Percentiles rank a stretch among this genome's conserved stretches.
Conservation (phyloP, 1,140 invertebrate genomes). For the Cephus cinctus region DNA sequence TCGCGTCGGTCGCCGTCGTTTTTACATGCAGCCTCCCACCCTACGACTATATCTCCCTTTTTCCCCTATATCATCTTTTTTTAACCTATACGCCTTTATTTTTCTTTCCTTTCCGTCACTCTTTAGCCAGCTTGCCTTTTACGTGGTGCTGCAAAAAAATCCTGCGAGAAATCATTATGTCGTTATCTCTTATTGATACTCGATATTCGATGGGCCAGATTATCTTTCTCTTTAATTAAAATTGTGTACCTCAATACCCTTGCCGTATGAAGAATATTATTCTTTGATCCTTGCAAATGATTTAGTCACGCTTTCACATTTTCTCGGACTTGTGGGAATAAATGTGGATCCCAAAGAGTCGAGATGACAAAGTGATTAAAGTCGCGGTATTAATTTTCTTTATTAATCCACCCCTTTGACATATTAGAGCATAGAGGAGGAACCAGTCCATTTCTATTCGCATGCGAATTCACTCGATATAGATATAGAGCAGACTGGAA, state of each 20-base stretch:
- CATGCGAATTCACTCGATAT: conserved; percentile 8
- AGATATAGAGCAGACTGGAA: conserved; percentile 38
- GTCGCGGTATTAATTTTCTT: neutral
- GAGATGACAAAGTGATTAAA: too few species aligned
- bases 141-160: too few species aligned
- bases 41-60: conserved; percentile 24
- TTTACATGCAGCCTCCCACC: conserved; percentile 28
- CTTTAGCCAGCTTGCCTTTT: conserved; percentile 44
- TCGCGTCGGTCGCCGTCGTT: conserved; percentile 41
- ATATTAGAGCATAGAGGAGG: neutral
- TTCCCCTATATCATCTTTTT: conserved; percentile 43
- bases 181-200: too few species aligned
- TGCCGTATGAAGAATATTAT: conserved; percentile 11
- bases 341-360: too few species aligned
- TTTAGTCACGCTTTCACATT: too few species aligned
- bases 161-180: too few species aligned
- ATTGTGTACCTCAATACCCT: conserved; percentile 11
- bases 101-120: conserved; percentile 33
- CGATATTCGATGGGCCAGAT: too few species aligned
- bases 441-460: neutral
- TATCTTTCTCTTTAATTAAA: neutral
- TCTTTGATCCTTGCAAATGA: neutral
- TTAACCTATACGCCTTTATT: conserved; percentile 23
- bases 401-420: conserved; percentile 1
- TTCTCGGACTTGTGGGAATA: too few species aligned